phyloP scores from a whole-genome alignment of 2,113 vertebrate species.

The Amblyornis subalaris region DNA sequence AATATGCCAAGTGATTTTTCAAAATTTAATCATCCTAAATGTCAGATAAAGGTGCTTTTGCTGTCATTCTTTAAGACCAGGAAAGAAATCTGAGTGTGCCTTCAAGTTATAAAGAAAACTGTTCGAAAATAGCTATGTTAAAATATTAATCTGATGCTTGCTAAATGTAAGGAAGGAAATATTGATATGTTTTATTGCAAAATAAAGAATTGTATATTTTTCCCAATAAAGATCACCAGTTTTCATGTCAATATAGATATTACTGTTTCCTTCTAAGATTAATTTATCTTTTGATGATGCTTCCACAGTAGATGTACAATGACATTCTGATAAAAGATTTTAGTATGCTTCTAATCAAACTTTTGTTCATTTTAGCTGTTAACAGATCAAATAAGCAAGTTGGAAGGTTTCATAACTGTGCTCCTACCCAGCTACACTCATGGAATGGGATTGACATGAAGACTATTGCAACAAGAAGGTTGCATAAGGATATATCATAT shows the following conservation, averaged over 20 bases:
- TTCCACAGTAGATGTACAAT: background rate
- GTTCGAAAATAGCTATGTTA: conserved; percentile 64
- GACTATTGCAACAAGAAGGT: background rate
- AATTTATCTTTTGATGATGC: background rate
- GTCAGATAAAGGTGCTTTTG: conserved; percentile 85
- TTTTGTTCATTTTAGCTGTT: background rate
- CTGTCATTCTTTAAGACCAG: conserved; percentile 82
- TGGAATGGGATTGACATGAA: background rate
- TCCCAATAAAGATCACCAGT: background rate
- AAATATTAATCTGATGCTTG: conserved; percentile 60
- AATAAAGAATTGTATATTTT: conserved; percentile 19
- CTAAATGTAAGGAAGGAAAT: conserved; percentile 24
- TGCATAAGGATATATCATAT: background rate
- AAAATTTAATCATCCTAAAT: conserved; percentile 88
- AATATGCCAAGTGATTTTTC: conserved; percentile 80
- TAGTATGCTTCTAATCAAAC: background rate
- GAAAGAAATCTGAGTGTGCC: conserved; percentile 26
- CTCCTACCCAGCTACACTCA: background rate
- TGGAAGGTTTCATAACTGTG: background rate
- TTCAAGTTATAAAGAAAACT: conserved; percentile 77
- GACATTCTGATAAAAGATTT: background rate
- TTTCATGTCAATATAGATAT: conserved; percentile 3
- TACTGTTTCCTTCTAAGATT: background rate
- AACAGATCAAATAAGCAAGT: background rate
- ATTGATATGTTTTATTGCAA: background rate